Base-by-base conservation (phyloP, 2,113 vertebrate genomes). In the Telmatochromis brachygnathus region DNA sequence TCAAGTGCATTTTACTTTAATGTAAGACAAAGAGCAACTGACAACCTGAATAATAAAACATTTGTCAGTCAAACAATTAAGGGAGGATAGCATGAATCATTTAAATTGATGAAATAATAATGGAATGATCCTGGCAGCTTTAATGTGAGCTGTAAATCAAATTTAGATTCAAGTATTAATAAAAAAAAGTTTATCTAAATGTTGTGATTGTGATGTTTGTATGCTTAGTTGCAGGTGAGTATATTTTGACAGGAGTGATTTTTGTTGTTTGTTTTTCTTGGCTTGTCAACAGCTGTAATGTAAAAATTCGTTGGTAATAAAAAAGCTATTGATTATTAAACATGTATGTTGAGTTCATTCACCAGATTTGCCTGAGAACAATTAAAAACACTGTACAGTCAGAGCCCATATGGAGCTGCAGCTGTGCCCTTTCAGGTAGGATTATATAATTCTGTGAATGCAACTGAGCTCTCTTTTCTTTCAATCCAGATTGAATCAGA, bases 391-490 rank as follows among this genome's bases (percentile, higher is more conserved):
- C 5, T 47, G 21, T 26, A 4, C 23, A 75, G 39, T 35, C 77
- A 12, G 33, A 60, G 70, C 8, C 6, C 33, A 30, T 4, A 6
- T 35, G 47, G 7, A 33, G 35, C 75, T n/a, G 3, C 84, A 21
- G 83, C 6, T 17, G 0, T 15, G 2, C 79, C 87, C 55, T 5
- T 84, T n/a, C 60, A 81, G 79, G 60, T 28, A 7, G 2, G 28
- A 26, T 91, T 54, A 80, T 45, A 14, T 73, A 75, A 84, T 6
- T 51, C 9, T 80, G 26, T 42, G 68, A 77, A 82, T 17, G 81
- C 19, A 9, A 0, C 45, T 15, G 23, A 82, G 4, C 19, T 49
- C 21, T 58, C 7, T 65, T 14, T 30, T 56, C 75, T 45, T 70
- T 21, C 15, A 0, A 1, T 4, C 47, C 75, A 37, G 37, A 21